Evolutionary conservation across 1,140 invertebrate genomes (phyloP).

Genomic region (Bursaphelenchus mucronatus): DNA sequence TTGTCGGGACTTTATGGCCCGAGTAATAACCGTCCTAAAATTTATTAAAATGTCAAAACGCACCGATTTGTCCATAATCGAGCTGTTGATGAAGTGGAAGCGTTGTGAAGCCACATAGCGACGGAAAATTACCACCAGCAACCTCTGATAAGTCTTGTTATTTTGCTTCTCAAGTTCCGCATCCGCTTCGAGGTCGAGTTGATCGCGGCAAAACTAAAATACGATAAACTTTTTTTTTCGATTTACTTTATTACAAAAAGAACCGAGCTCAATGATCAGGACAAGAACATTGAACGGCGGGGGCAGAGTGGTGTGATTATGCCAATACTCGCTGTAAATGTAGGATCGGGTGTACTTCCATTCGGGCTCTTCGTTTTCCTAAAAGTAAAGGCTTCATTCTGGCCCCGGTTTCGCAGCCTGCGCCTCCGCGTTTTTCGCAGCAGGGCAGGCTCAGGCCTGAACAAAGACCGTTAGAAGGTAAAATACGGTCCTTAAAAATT

Average conservation of each 20-base stretch:
- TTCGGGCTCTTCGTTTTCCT: conserved; percentile 41
- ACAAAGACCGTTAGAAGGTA: no score
- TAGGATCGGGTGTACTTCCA: conserved; percentile 38
- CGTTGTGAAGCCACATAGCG: conserved; percentile 16
- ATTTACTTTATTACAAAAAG: not conserved
- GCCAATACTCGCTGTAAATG: conserved; percentile 33
- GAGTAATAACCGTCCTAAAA: no score
- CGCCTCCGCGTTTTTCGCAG: no score
- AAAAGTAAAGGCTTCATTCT: no score
- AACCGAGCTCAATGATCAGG: conserved; percentile 8
- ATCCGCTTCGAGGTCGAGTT: conserved; percentile 2
- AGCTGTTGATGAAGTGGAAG: conserved; percentile 18
- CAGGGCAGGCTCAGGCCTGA: no score
- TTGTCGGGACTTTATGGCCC: no score
- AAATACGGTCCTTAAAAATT: not conserved
- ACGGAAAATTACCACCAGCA: conserved; percentile 12
- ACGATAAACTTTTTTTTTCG: conserved; percentile 17
- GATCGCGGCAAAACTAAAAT: conserved; percentile 5
- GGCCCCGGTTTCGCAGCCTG: no score
- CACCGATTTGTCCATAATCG: conserved; percentile 2
- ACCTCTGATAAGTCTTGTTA: conserved; percentile 10
- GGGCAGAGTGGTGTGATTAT: conserved; percentile 23
- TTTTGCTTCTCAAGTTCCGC: conserved; percentile 7
- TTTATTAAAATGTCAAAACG: not conserved
- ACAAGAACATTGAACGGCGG: conserved; percentile 34